phyloP scores from a whole-genome alignment of 2,888 invertebrate genomes.

The Oasisia sp. region DNA sequence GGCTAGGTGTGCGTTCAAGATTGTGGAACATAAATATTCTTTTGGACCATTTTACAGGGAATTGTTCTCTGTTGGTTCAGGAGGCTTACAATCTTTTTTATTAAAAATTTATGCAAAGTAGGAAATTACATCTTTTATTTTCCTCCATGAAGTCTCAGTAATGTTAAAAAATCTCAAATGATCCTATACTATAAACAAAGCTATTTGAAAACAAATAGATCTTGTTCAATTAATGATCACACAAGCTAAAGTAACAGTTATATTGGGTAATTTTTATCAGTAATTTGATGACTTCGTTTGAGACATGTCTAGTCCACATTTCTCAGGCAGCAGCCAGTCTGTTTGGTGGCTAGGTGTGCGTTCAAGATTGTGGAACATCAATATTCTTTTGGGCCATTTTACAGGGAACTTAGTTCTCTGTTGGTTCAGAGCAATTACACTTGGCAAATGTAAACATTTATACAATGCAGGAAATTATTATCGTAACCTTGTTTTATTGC shows the following conservation, averaged over 20 bases:
- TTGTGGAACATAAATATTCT: neutral
- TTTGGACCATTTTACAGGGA: neutral
- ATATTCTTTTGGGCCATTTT: neutral
- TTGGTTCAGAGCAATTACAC: neutral
- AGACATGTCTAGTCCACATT: neutral
- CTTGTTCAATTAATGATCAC: too few species aligned
- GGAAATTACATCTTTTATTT: neutral
- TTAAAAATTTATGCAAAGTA: neutral
- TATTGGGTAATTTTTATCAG: too few species aligned
- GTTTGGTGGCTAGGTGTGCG: neutral
- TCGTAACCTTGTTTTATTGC: neutral
- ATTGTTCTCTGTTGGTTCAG: neutral
- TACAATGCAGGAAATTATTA: neutral
- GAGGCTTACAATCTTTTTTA: neutral
- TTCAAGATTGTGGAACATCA: neutral
- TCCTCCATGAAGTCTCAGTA: neutral
- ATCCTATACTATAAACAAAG: too few species aligned
- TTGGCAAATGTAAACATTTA: neutral
- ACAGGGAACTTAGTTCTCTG: neutral
- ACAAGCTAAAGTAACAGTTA: too few species aligned
- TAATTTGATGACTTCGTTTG: neutral
- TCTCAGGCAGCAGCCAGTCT: neutral
- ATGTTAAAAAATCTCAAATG: too few species aligned
- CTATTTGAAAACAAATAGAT: too few species aligned
- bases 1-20: slow-evolving; percentile 17